These are phyloP conservation scores for Dasypus novemcinctus DNA, from an alignment of 2,113 vertebrate species.

Conservation along the genomic window DNA sequence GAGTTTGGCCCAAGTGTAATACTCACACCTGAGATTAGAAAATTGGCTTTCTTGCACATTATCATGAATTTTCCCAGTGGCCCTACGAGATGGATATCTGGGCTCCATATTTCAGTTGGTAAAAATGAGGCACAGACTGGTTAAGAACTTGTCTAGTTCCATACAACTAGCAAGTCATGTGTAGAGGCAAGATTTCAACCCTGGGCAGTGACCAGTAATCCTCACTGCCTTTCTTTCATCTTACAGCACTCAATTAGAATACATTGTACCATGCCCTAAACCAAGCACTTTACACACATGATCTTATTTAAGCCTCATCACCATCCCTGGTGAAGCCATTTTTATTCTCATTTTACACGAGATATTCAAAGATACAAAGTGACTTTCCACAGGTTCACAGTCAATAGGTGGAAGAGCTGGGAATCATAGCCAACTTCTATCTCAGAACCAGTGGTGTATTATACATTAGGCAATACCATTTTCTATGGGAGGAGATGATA, in stretches of 20 bases:
- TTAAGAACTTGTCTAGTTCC: neutral
- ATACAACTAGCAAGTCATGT: neutral
- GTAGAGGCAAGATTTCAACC: neutral
- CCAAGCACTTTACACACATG: neutral
- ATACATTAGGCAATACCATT: neutral
- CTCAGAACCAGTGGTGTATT: neutral
- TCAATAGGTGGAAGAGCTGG: neutral
- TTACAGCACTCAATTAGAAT: neutral
- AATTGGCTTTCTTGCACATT: no score
- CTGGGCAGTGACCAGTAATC: neutral
- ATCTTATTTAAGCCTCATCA: neutral
- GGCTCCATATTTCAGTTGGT: neutral
- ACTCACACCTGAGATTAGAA: neutral
- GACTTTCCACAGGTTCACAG: neutral
- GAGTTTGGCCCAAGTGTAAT: accelerated
- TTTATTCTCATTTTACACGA: neutral
- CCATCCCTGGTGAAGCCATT: neutral
- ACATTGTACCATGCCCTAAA: no score
- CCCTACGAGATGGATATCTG: neutral
- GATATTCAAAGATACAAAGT: no score
- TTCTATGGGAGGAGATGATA: neutral
- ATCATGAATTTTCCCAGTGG: neutral
- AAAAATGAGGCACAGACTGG: no score
- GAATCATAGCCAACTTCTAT: neutral
- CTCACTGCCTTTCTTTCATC: neutral